These are phyloP conservation scores for Spinus pinus DNA, from an alignment of 2,797 vertebrate species.

Conservation along the genomic window DNA sequence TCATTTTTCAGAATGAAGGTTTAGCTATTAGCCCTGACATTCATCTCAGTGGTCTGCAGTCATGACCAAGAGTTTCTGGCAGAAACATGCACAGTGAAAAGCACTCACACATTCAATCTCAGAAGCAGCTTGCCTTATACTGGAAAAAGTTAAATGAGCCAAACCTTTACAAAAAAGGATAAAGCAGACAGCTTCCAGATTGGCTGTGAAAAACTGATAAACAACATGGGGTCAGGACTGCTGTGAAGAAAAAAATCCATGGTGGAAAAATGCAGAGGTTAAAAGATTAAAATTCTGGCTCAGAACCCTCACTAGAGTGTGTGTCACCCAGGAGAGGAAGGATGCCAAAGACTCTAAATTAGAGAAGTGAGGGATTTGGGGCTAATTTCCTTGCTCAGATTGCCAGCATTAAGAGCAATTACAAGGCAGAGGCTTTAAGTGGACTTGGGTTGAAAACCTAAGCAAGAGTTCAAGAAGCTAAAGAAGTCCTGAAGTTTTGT, in stretches of 20 bases:
- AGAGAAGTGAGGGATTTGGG: neutral
- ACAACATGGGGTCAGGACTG: neutral
- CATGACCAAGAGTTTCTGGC: neutral
- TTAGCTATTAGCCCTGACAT: neutral
- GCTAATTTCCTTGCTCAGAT: neutral
- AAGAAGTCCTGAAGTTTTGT: neutral
- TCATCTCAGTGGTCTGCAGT: neutral
- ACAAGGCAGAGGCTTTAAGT: neutral
- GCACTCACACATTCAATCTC: neutral
- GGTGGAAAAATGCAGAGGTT: neutral
- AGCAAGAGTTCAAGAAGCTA: neutral
- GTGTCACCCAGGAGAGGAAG: neutral
- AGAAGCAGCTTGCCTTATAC: neutral
- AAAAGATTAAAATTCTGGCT: neutral
- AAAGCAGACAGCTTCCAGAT: neutral
- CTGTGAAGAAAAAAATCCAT: neutral
- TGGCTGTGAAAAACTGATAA: neutral
- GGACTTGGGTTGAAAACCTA: neutral
- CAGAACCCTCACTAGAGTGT: neutral
- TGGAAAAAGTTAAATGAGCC: neutral
- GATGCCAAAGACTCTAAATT: neutral
- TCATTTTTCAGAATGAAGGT: neutral
- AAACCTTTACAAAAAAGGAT: neutral
- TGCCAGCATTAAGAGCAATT: neutral
- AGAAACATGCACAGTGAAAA: neutral